Conservation (phyloP, 2,797 vertebrate species). For the Manis pentadactyla region DNA sequence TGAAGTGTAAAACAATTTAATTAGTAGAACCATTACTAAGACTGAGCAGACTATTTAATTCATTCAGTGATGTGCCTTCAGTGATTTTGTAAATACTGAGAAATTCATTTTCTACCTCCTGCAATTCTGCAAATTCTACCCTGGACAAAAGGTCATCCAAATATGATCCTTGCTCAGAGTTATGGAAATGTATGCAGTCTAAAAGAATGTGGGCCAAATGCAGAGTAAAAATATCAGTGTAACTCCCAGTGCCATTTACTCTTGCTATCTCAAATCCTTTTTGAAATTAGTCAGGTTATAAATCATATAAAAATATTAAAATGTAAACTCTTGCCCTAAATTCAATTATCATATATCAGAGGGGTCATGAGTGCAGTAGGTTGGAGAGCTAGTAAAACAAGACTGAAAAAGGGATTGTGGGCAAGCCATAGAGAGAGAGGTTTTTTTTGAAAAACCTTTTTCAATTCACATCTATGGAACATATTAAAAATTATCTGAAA, state of each 20-base stretch:
- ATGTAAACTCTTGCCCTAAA: slow-evolving; percentile 60
- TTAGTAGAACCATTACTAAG: slow-evolving; percentile 37
- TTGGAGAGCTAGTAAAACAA: slow-evolving; percentile 37
- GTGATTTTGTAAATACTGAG: slow-evolving; percentile 60
- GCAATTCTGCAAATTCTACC: slow-evolving; percentile 65
- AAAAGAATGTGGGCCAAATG: slow-evolving; percentile 76
- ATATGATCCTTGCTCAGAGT: slow-evolving; percentile 76
- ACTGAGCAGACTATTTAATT: slow-evolving; percentile 57
- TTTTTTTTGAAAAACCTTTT: neutral
- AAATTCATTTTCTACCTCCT: slow-evolving; percentile 63
- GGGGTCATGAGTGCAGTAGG: neutral
- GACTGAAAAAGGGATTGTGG: neutral
- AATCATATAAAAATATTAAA: slow-evolving; percentile 64
- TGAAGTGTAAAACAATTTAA: slow-evolving; percentile 29
- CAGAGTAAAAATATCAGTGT: slow-evolving; percentile 80
- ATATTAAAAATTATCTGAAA: slow-evolving; percentile 40
- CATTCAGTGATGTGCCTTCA: slow-evolving; percentile 15
- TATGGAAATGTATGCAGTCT: slow-evolving; percentile 77
- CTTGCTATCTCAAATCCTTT: slow-evolving; percentile 60
- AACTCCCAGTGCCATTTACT: slow-evolving; percentile 73
- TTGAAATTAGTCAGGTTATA: slow-evolving; percentile 69
- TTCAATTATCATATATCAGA: slow-evolving; percentile 63
- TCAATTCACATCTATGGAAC: neutral
- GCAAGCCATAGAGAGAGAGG: neutral
- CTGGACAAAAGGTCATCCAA: slow-evolving; percentile 73